Base-by-base conservation (phyloP, 2,888 invertebrate species). In the Cheilosia impressa region DNA sequence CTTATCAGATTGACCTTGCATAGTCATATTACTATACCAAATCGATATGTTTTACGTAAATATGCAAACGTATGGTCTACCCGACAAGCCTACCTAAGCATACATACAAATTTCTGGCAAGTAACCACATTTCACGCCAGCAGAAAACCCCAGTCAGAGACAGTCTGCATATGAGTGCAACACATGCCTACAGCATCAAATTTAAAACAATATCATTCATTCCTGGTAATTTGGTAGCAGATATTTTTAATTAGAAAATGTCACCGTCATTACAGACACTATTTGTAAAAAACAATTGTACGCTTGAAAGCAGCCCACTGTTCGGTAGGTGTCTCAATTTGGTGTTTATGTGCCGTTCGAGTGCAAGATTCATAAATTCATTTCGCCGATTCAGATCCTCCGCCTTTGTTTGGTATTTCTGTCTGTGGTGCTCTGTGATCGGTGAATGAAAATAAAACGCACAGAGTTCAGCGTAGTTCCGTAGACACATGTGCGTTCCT, bases 321-420 rank as follows among this genome's bases (percentile, higher is more conserved):
- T 27, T 19, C 57, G 27, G 58, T 75, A 76, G 63, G 72, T 81
- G 76, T 68, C 81, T 72, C 55, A 71, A 72, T 72, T 76, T 76
- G 76, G 72, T 76, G 72, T 78, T 83, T 78, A 83, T 83, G 68
- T 78, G 78, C 66, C 83, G 72, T 81, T 66, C 85, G 81, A 85
- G 85, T 85, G 81, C 85, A 76, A 81, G 38, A 58, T 31, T 68
- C 34, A 38, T 52, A 24, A n/a, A 81, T 85, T 72, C 55, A 81
- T 81, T 65, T 84, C 13, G 13, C 31, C 31, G 38, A 38, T 38
- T 38, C 62, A 58, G 66, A 62, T 34, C 38, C 22, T 34, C 47
- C 50, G 55, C 34, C 66, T 85, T 85, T 85, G 81, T 77, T 76
- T 10, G 65, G 50, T 38, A 31, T 60, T 19, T 57, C n/a, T 57